Evolutionary conservation across 2,888 invertebrate genomes (phyloP), one percentile per base, ranked within the genome.

Genomic region (Drosophila lacicola): DNA sequence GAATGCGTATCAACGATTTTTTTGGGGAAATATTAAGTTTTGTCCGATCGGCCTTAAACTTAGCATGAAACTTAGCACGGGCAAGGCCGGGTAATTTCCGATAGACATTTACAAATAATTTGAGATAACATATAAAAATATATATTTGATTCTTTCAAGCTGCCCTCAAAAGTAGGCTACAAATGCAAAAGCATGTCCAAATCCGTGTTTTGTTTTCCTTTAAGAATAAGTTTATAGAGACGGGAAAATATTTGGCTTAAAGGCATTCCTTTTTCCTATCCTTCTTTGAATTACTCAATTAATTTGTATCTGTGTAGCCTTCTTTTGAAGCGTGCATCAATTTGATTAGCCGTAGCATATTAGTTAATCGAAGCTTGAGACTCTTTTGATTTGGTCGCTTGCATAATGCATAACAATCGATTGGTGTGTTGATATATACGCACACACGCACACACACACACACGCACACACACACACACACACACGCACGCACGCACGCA

Each of bases 401-500:
- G 41, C 41, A 76, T 71, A 45, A 67, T 75, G 50, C 54, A 75
- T 67, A 47, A 54, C 42, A 41, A 74, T 70, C 56, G 71, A 75
- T 67, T 75, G 53, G 3, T 51, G 8, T 37, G 51, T 39, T 25
- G 41, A 36, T 29, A 14, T 14, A 4, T 14, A 14, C 17, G 3
- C 33, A 34, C 14, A 50, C 29, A 37, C 29, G 5, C 29, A 44
- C 41, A 17, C 8, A 42, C 13, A 44, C 42, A 10, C 21, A 14
- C 19, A 41, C 25, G 8, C 44, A 49, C 56, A 57, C 37, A 6
- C 17, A 56, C 9, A 41, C 46, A 11, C 50, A 10, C 36, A 54
- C 25, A 13, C 21, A 17, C 41, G 44, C n/a, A 17, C 17, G 1
- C 53, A 44, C 36, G 39, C 25, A 36, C 21, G 47, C 4, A 34